These are phyloP conservation scores for Nephrotoma guestfalica DNA, from an alignment of 2,888 invertebrate species.

Conservation along the genomic window DNA sequence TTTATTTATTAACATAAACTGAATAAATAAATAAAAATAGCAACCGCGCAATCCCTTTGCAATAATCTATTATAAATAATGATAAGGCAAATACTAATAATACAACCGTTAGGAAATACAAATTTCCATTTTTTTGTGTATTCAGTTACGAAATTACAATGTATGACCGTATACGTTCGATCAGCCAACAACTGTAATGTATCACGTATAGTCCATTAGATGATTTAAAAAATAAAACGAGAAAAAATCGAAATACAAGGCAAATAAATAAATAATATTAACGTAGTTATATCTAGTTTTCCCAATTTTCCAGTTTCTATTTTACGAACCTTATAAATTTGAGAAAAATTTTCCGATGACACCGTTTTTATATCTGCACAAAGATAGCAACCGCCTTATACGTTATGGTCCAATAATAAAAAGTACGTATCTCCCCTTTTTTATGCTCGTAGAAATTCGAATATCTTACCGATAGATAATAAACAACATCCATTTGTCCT, in stretches of 20 bases:
- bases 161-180: not conserved
- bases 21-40: not conserved
- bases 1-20: not conserved
- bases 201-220: not conserved
- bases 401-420: not conserved
- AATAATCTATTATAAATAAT: not conserved
- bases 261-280: not conserved
- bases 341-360: not conserved
- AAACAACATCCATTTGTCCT: not conserved
- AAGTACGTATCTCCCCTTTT: not conserved
- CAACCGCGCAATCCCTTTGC: not conserved
- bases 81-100: not conserved
- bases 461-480: not conserved
- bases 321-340: not conserved
- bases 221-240: not conserved
- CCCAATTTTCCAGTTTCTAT: not conserved
- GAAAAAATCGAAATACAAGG: not conserved
- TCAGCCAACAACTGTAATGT: not conserved
- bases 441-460: not conserved
- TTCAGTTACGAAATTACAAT: not conserved
- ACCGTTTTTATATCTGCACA: not conserved
- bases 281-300: not conserved
- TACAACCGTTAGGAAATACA: not conserved
- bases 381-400: not conserved
- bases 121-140: not conserved